Evolutionary conservation across 2,888 invertebrate genomes (phyloP).

Genomic region (Lithosia quadra): DNA sequence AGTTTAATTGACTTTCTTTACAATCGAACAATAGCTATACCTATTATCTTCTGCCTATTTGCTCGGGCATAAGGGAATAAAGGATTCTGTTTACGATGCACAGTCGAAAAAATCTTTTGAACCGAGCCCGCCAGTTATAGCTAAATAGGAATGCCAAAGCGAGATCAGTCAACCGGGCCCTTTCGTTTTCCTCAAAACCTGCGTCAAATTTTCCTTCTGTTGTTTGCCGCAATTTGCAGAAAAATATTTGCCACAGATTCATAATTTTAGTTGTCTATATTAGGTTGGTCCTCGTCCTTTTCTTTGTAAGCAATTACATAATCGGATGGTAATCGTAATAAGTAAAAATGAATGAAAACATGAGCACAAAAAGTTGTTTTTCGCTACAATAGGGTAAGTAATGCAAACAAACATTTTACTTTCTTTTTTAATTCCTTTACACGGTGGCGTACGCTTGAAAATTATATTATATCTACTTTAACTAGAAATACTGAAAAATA

Average conservation of each 20-base stretch:
- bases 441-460: too few species aligned
- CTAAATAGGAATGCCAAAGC: slow-evolving; percentile 17
- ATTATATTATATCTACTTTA: too few species aligned
- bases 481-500: too few species aligned
- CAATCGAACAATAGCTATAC: slow-evolving; percentile 32
- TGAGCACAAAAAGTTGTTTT: too few species aligned
- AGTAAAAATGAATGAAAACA: too few species aligned
- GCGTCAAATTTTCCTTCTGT: slow-evolving; percentile 18
- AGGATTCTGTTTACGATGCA: slow-evolving; percentile 21
- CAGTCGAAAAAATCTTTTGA: slow-evolving; percentile 33
- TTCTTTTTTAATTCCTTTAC: too few species aligned
- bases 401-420: too few species aligned
- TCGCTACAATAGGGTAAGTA: too few species aligned
- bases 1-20: slow-evolving; percentile 29
- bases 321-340: not conserved
- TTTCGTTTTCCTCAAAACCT: slow-evolving; percentile 26
- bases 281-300: not conserved
- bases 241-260: slow-evolving; percentile 17
- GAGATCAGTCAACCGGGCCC: slow-evolving; percentile 24
- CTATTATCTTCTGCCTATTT: slow-evolving; percentile 14
- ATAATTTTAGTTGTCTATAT: slow-evolving; percentile 10
- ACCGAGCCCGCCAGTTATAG: slow-evolving; percentile 20
- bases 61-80: slow-evolving; percentile 16
- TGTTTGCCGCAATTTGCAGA: slow-evolving; percentile 4
- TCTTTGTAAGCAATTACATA: not conserved